phyloP scores from a whole-genome alignment of 2,797 vertebrate species.

The Gymnocypris eckloni region DNA sequence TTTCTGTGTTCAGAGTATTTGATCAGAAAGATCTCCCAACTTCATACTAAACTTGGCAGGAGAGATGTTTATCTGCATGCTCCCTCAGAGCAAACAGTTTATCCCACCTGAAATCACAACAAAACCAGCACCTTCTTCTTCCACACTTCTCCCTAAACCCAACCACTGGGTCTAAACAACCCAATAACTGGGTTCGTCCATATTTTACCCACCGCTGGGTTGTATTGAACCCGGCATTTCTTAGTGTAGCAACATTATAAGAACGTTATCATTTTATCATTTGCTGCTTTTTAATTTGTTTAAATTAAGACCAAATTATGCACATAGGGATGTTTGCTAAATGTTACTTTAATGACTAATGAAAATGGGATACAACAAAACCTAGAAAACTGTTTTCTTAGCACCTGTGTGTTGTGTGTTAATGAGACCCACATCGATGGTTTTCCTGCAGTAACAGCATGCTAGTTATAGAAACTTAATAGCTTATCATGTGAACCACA shows the following conservation, averaged over 20 bases:
- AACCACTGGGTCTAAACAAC: too few relatives aligned
- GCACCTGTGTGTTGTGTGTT: background rate
- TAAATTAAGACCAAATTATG: background rate
- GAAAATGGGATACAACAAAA: background rate
- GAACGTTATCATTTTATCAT: background rate
- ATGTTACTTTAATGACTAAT: background rate
- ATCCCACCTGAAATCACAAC: conserved; percentile 38
- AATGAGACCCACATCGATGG: background rate
- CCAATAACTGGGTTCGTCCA: too few relatives aligned
- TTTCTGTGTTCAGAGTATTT: conserved; percentile 36
- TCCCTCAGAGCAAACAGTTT: conserved; percentile 55
- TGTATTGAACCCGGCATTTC: too few relatives aligned
- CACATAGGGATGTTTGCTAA: background rate
- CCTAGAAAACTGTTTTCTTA: background rate
- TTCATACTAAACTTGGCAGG: conserved; percentile 50
- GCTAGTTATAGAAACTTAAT: conserved; percentile 14
- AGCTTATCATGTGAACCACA: conserved; percentile 2
- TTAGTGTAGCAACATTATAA: too few relatives aligned
- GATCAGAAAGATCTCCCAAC: conserved; percentile 54
- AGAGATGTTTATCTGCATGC: conserved; percentile 54
- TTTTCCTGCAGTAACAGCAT: background rate
- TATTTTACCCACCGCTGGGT: too few relatives aligned
- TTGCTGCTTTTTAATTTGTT: background rate
- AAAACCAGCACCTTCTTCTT: conserved; percentile 5
- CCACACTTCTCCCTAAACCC: background rate